Conservation (phyloP, 2,888 invertebrate species). For the Netelia melanura region DNA sequence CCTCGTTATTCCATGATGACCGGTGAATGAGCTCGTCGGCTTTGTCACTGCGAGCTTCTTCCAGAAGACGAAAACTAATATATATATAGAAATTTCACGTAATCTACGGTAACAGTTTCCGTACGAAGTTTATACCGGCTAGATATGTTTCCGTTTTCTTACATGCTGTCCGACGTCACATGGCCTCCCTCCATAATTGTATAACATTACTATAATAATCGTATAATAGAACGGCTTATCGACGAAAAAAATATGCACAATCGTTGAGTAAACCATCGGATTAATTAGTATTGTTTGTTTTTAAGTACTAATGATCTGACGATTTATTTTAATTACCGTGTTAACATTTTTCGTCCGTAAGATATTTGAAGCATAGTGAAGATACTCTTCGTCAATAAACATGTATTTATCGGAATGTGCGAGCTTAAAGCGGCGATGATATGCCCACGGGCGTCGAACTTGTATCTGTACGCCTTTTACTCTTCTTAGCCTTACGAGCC, state of each 20-base stretch:
- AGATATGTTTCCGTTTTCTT: no score
- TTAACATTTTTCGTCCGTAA: conserved; percentile 14
- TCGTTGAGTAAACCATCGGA: no score
- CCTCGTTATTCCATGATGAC: conserved; percentile 87
- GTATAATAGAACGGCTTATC: no score
- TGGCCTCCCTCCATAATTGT: no score
- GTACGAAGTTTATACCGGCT: not conserved
- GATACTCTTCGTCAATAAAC: conserved; percentile 51
- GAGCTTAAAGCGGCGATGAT: conserved; percentile 2
- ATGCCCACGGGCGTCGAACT: not conserved
- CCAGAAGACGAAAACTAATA: conserved; percentile 43
- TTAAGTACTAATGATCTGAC: conserved; percentile 3
- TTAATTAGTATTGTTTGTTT: no score
- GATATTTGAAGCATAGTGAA: conserved; percentile 21
- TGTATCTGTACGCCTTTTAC: not conserved
- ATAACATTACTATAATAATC: no score
- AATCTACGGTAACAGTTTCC: not conserved
- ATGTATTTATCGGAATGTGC: conserved; percentile 46
- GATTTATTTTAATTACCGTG: not conserved
- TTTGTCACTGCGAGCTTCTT: conserved; percentile 14
- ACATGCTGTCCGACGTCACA: no score
- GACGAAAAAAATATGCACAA: no score
- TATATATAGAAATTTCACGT: conserved; percentile 55
- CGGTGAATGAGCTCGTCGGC: conserved; percentile 39
- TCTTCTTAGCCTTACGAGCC: conserved; percentile 13